Base-by-base conservation (phyloP, 2,888 invertebrate genomes). In the Dermolepida albohirtum region DNA sequence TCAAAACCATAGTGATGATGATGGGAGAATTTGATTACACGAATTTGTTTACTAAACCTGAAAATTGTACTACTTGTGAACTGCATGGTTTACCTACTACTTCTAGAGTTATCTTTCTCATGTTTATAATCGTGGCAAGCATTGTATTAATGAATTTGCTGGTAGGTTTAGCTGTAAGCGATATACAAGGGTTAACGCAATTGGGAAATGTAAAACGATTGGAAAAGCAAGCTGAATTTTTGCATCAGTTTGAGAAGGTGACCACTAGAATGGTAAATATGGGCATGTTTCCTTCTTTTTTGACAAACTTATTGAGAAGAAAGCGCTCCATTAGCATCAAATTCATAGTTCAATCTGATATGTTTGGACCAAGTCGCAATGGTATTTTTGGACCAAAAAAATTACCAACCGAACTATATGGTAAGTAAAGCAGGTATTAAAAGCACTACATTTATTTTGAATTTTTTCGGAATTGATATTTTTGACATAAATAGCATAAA, bases 1-100 rank as follows among this genome's bases (percentile, higher is more conserved):
- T 87, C 40, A 85, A 85, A 74, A 87, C 86, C 14, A 79, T 85
- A 43, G 87, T 87, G 41, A 87, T 87, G 87, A 87, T 87, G 87
- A 86, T 85, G 78, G 87, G 87, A 16, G 87, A 87, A 76, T 85
- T 85, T 72, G 85, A 86, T 72, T 87, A 86, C 74, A 77, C 78
- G 14, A 81, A 81, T 57, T 78, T 85, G 62, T 86, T 85, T 74
- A 63, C 67, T 4, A 72, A 75, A 16, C 75, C 78, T 39, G 62
- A 74, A 41, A 70, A 73, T 12, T 71, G 72, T 6, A 70, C 72
- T 12, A 69, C 4, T 34, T 34, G 57, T 27, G 57, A 62, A 16
- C 16, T 49, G 14, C 71, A 72, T 59, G 59, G 59, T 27, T 73
- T 74, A 64, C 75, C 74, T n/a, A 75, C 76, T 43, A 81, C 82